These are phyloP conservation scores for Ariopsis seemanni DNA, from an alignment of 2,113 vertebrate genomes.

Conservation along the genomic window DNA sequence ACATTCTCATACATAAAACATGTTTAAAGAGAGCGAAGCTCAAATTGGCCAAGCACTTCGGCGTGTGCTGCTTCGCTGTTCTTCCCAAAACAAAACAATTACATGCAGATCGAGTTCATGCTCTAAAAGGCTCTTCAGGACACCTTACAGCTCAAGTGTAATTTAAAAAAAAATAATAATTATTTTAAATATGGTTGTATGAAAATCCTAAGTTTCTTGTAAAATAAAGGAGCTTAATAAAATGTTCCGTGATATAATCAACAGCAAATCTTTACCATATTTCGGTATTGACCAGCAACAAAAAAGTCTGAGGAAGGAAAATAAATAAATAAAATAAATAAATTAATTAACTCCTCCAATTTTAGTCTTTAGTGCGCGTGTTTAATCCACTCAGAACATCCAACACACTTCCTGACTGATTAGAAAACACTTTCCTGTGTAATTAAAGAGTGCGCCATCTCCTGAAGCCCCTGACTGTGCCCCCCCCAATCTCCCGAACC, in stretches of 20 bases:
- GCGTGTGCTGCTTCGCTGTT: not conserved
- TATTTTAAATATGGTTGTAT: not conserved
- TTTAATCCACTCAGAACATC: not conserved
- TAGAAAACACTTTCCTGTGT: conserved; percentile 64
- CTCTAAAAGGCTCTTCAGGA: not conserved
- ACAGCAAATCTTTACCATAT: too few relatives aligned
- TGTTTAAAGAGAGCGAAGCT: not conserved
- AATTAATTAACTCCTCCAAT: not conserved
- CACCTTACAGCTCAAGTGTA: not conserved
- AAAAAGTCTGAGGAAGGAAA: too few relatives aligned
- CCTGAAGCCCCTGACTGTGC: conserved; percentile 14
- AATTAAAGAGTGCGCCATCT: conserved; percentile 59
- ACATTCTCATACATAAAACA: not conserved
- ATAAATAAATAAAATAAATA: too few relatives aligned
- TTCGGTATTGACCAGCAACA: too few relatives aligned
- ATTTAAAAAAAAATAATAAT: not conserved
- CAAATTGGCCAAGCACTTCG: not conserved
- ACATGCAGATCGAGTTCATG: not conserved
- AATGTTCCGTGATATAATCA: not conserved
- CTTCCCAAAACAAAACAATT: not conserved
- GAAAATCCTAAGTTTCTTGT: not conserved
- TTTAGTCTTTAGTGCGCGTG: not conserved
- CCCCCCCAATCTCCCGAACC: conserved; percentile 2
- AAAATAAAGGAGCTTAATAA: not conserved
- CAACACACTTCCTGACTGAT: conserved; percentile 58